Conservation (phyloP, 2,797 vertebrate genomes). For the Smutsia gigantea region DNA sequence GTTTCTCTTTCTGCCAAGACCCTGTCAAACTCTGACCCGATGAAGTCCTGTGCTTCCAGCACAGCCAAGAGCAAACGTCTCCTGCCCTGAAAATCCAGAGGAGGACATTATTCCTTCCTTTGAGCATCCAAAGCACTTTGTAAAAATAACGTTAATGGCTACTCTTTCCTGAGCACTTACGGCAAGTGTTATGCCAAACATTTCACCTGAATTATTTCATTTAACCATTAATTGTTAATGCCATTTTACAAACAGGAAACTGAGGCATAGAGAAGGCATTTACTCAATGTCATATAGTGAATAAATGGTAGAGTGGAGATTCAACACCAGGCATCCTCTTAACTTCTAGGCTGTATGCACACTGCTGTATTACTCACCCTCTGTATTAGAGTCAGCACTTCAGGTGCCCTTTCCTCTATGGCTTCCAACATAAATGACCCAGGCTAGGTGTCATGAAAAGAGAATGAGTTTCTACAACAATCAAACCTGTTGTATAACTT, state of each 20-base stretch:
- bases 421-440: background rate
- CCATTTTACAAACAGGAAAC: conserved; percentile 42
- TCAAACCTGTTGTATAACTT: background rate
- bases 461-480: background rate
- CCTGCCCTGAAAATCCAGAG: background rate
- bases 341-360: background rate
- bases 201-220: background rate
- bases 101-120: background rate
- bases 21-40: background rate
- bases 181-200: background rate
- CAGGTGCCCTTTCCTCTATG: background rate
- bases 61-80: background rate
- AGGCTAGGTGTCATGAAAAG: background rate
- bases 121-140: background rate
- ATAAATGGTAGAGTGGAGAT: background rate
- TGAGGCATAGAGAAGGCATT: background rate
- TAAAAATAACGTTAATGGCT: background rate
- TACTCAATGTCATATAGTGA: background rate
- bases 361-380: background rate
- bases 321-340: background rate
- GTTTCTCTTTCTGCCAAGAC: conserved; percentile 18
- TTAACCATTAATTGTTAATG: background rate
- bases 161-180: background rate
- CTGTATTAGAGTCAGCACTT: background rate
- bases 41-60: background rate